Conservation (phyloP, 1,140 invertebrate genomes). For the Mizuhopecten yessoensis region DNA sequence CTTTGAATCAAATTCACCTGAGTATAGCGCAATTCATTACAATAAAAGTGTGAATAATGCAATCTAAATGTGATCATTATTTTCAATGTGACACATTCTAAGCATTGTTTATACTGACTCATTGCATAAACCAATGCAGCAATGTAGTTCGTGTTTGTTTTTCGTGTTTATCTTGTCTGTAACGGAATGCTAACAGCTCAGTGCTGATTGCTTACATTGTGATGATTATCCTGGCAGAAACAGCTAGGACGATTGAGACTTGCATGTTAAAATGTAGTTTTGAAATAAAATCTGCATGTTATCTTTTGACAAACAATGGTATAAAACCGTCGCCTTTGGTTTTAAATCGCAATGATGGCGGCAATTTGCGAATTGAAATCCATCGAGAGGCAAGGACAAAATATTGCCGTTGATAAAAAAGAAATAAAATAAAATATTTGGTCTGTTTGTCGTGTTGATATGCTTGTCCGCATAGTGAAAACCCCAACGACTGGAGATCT, state of each 20-base stretch:
- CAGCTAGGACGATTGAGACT: neutral
- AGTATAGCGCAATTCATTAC: conserved; percentile 16
- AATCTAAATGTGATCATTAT: conserved; percentile 24
- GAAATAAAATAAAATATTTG: neutral
- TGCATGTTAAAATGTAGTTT: neutral
- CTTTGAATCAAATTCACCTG: neutral
- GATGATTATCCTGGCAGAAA: neutral
- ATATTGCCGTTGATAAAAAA: neutral
- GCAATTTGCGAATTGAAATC: conserved; percentile 39
- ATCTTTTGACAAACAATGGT: neutral
- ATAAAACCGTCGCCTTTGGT: neutral
- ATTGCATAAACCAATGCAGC: neutral
- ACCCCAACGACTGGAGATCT: neutral
- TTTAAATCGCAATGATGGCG: neutral
- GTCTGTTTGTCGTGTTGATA: conserved; percentile 1
- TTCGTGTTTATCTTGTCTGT: neutral
- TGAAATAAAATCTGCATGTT: neutral
- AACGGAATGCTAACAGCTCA: conserved; percentile 37
- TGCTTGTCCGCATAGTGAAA: neutral
- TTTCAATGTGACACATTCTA: neutral
- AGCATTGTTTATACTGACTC: conserved; percentile 33
- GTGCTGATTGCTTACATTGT: neutral
- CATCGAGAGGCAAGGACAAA: neutral
- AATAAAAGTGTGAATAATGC: conserved; percentile 33
- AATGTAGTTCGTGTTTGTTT: neutral